Conservation (phyloP, 2,113 vertebrate species). For the Oophaga pumilio region DNA sequence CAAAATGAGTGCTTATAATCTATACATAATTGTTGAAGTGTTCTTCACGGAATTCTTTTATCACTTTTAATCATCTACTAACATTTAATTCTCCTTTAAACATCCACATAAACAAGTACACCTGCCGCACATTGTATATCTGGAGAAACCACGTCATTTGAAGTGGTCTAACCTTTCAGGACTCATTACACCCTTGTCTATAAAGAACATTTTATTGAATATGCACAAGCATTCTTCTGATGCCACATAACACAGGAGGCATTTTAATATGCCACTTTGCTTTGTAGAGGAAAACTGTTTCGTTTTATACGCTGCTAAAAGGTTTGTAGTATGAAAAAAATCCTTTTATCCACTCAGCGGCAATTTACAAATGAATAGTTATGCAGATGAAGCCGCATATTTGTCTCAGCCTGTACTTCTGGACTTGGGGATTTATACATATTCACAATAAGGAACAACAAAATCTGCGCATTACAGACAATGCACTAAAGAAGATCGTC, state of each 20-base stretch:
- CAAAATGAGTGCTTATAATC: no score
- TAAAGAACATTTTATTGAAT: slow-evolving; percentile 1
- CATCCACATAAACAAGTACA: not conserved
- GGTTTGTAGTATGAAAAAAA: slow-evolving; percentile 20
- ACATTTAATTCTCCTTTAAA: not conserved
- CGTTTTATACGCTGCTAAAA: slow-evolving; percentile 20
- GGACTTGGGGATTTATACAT: not conserved
- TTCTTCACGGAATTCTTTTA: not conserved
- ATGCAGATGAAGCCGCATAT: slow-evolving; percentile 13
- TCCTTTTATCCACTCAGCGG: slow-evolving; percentile 34
- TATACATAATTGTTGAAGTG: no score
- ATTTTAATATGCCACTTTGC: slow-evolving; percentile 9
- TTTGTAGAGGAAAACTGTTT: not conserved
- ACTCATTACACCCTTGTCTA: not conserved
- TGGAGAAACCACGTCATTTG: not conserved
- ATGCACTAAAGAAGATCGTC: not conserved
- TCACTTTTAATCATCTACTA: not conserved
- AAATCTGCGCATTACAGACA: not conserved
- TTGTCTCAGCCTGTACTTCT: not conserved
- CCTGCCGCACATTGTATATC: not conserved
- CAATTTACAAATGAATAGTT: slow-evolving; percentile 33
- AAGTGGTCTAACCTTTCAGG: not conserved
- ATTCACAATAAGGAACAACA: slow-evolving; percentile 4
- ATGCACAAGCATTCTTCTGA: not conserved
- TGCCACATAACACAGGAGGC: not conserved